These are phyloP conservation scores for Tetropium fuscum DNA, from an alignment of 2,888 invertebrate genomes.

Conservation along the genomic window DNA sequence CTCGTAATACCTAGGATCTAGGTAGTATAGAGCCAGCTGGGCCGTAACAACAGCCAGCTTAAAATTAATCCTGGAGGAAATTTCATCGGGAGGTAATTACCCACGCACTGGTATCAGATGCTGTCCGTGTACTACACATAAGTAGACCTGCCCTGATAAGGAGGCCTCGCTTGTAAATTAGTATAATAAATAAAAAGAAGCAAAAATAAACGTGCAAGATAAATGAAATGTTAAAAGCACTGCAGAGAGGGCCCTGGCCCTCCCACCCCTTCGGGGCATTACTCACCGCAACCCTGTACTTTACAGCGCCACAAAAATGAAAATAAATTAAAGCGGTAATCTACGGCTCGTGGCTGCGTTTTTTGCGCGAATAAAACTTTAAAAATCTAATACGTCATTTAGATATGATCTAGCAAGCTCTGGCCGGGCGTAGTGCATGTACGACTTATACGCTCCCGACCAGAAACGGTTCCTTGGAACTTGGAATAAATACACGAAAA, in stretches of 20 bases:
- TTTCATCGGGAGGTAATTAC: too few relatives aligned
- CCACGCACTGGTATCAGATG: too few relatives aligned
- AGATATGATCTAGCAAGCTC: conserved; percentile 61
- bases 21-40: too few relatives aligned
- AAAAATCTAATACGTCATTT: conserved; percentile 66
- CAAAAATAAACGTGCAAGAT: conserved; percentile 48
- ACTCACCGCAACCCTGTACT: conserved; percentile 54
- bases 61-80: too few relatives aligned
- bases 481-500: conserved; percentile 52
- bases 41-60: too few relatives aligned
- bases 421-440: conserved; percentile 60
- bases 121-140: neutral
- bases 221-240: conserved; percentile 52
- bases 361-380: conserved; percentile 62
- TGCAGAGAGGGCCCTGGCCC: conserved; percentile 44
- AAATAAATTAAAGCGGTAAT: conserved; percentile 64
- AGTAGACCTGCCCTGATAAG: neutral
- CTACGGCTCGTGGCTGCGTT: conserved; percentile 63
- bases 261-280: conserved; percentile 54
- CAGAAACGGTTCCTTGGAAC: conserved; percentile 47
- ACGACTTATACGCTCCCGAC: conserved; percentile 41
- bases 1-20: too few relatives aligned
- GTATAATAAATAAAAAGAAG: conserved; percentile 48
- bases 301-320: conserved; percentile 60
- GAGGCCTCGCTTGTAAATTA: conserved; percentile 36